phyloP scores from a whole-genome alignment of 2,888 invertebrate species.

The Podotricha telesiphe region DNA sequence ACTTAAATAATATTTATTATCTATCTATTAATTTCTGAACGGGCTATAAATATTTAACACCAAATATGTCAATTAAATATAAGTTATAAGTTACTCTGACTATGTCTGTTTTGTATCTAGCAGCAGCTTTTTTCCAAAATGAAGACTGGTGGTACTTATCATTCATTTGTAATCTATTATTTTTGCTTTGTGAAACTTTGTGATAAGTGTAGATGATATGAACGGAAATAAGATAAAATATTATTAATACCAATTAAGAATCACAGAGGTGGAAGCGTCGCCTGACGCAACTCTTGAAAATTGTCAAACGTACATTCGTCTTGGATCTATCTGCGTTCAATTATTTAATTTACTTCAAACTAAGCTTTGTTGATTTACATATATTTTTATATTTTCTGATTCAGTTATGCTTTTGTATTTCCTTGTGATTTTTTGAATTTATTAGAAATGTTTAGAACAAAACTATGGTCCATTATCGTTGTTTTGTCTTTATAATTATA shows the following conservation, averaged over 20 bases:
- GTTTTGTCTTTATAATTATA: too few species aligned
- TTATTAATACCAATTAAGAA: slow-evolving; percentile 6
- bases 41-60: too few species aligned
- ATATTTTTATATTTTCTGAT: not conserved
- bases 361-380: slow-evolving; percentile 4
- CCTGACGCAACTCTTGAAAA: slow-evolving; percentile 1
- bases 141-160: too few species aligned
- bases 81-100: too few species aligned
- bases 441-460: not conserved
- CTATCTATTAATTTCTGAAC: too few species aligned
- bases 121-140: too few species aligned
- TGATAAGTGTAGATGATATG: not conserved
- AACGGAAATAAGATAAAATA: not conserved
- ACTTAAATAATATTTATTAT: too few species aligned
- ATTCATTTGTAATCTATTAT: too few species aligned
- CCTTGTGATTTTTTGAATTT: not conserved
- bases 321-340: not conserved
- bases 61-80: too few species aligned
- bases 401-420: not conserved
- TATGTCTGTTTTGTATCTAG: too few species aligned
- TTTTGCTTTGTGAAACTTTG: too few species aligned
- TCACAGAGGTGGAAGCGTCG: not conserved
- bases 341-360: slow-evolving; percentile 13
- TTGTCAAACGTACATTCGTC: not conserved
- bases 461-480: too few species aligned